Base-by-base conservation (phyloP, 2,888 invertebrate genomes). In the Heliothis peltigera region DNA sequence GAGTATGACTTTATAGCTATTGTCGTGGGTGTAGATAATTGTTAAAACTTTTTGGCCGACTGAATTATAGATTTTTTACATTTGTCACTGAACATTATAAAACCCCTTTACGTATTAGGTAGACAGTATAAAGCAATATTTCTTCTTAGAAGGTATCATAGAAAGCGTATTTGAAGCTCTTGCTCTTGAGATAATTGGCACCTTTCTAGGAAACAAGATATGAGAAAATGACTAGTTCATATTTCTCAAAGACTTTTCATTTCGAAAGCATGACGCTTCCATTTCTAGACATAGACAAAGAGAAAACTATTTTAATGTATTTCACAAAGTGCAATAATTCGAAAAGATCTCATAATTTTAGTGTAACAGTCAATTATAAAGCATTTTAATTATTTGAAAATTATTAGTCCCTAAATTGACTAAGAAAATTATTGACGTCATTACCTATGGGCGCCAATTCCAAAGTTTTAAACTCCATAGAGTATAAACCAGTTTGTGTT, bases 401-500 rank as follows among this genome's bases (percentile, higher is more conserved):
- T 25, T 6, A 6, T 0, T 6, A 32, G 32, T 10, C 32, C 10
- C 32, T 32, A 10, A 12, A 32, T 12, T 32, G 32, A 12, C 32
- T 32, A 32, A 32, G 32, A 32, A 32, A 32, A 32, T 32, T 32
- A 32, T 10, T 1, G 8, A 32, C 32, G 12, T 10, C 32, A 32
- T 10, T 28, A 28, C 10, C 22, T 47, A 39, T 32, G 3, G 47
- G 55, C 19, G 28, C 7, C 47, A 22, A 17, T 48, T 54, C 10
- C n/a, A 39, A 39, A 56, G 57, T 73, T 61, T 3, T 42, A 46
- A 67, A 56, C 73, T 66, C 58, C 21, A 21, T 21, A 53, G 32
- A 54, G 35, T 49, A 46, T 46, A 51, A 19, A 53, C 59, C 53
- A 64, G 66, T 73, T 39, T 60, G 64, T 76, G 68, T 79, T 59